Percentiles rank a stretch among this genome's conserved stretches.
Conservation (phyloP, 1,140 invertebrate species). For the Spodoptera frugiperda region DNA sequence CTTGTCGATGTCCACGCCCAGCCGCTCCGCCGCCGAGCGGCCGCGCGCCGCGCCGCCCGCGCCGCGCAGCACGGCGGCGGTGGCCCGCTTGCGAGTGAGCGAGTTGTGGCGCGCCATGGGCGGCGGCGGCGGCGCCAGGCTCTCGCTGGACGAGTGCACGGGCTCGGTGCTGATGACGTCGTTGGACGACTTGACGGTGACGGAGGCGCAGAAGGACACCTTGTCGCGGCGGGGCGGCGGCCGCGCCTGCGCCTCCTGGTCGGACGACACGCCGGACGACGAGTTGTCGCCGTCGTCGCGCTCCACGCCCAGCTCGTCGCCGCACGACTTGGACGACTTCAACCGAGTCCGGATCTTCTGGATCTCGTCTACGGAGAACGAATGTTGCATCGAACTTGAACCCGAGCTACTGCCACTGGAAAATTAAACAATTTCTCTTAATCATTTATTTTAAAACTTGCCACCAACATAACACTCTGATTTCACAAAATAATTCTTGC, state of each 20-base stretch:
- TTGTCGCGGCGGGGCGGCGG: conserved; percentile 77
- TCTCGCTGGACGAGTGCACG: conserved; percentile 81
- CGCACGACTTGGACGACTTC: conserved; percentile 94
- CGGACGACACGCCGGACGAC: conserved; percentile 94
- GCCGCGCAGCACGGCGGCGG: conserved; percentile 83
- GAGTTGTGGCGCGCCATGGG: conserved; percentile 87
- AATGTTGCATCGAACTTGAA: conserved; percentile 92
- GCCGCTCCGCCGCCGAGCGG: conserved; percentile 82
- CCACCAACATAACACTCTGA: too few relatives aligned
- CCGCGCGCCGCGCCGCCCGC: conserved; percentile 59
- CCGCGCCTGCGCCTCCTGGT: conserved; percentile 89
- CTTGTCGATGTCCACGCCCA: conserved; percentile 74
- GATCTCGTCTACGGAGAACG: conserved; percentile 95
- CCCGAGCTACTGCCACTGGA: conserved; percentile 89
- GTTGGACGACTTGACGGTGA: conserved; percentile 84
- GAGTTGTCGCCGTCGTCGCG: conserved; percentile 94
- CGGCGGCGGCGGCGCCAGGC: conserved; percentile 68
- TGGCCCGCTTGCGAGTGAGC: conserved; percentile 86
- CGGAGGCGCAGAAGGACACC: conserved; percentile 84
- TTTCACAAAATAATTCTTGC: too few relatives aligned
- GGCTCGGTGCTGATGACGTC: conserved; percentile 86
- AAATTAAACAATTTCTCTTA: conserved; percentile 15
- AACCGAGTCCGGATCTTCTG: conserved; percentile 93
- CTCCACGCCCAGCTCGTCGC: conserved; percentile 90
- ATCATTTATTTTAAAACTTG: background rate